Conservation (phyloP, 2,888 invertebrate species). For the Tryphoninae sp. region DNA sequence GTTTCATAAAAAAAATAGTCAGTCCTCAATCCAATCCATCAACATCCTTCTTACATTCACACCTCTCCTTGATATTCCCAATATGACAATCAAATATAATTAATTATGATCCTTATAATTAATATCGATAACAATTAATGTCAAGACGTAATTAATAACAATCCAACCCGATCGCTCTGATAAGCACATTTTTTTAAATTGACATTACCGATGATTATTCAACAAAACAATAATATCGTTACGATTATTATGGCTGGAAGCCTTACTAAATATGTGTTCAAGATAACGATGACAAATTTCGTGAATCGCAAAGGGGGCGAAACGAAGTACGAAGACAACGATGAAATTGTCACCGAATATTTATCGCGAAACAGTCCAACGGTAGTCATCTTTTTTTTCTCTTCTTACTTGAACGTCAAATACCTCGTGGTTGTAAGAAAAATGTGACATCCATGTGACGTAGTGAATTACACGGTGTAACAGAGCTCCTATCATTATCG, state of each 20-base stretch:
- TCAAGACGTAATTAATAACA: background rate
- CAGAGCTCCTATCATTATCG: constrained; percentile 50
- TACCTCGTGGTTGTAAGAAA: constrained; percentile 18
- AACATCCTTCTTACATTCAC: background rate
- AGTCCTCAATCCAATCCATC: background rate
- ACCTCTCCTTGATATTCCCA: background rate
- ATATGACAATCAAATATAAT: background rate
- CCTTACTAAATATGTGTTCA: constrained; percentile 11
- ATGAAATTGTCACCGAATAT: background rate
- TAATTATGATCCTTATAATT: background rate
- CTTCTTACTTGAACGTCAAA: constrained; percentile 49
- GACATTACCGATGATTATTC: background rate
- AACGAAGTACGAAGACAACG: background rate
- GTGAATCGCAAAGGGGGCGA: background rate
- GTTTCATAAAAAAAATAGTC: background rate
- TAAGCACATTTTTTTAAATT: background rate
- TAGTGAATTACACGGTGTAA: constrained; percentile 33
- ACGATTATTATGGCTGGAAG: constrained; percentile 20
- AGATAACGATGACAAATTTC: constrained; percentile 31
- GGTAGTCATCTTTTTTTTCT: constrained; percentile 40
- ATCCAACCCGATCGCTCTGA: background rate
- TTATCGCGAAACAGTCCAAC: background rate
- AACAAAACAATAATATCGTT: constrained; percentile 4
- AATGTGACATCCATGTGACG: constrained; percentile 48
- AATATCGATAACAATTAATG: no score